phyloP scores from a whole-genome alignment of 2,888 invertebrate genomes.

The Xiphydria camelus region DNA sequence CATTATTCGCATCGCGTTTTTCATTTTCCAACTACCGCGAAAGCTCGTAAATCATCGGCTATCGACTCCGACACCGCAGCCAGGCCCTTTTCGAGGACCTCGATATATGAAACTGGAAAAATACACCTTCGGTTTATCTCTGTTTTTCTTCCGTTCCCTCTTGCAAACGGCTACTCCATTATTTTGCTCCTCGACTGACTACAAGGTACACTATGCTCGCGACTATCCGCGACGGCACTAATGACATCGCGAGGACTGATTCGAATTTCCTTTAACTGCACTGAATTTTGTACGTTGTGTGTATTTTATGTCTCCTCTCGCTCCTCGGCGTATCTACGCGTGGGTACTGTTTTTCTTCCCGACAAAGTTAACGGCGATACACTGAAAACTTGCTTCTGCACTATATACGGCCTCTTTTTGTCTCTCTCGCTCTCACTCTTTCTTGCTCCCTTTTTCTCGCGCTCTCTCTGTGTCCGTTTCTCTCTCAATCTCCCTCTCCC shows the following conservation, averaged over 20 bases:
- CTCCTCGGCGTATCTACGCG: too few species aligned
- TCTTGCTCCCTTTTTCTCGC: constrained; percentile 3
- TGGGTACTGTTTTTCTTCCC: too few species aligned
- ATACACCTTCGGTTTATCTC: constrained; percentile 8
- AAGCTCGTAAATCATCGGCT: too few species aligned
- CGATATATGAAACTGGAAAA: constrained; percentile 15
- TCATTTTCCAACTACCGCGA: too few species aligned
- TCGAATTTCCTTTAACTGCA: constrained; percentile 3
- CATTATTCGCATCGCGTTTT: too few species aligned
- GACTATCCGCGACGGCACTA: neutral
- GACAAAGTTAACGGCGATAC: too few species aligned
- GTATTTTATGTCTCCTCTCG: neutral
- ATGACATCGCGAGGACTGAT: too few species aligned
- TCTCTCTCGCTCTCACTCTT: constrained; percentile 1
- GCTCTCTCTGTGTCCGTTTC: constrained; percentile 12
- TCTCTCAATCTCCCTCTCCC: constrained; percentile 4
- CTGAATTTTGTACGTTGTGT: constrained; percentile 5
- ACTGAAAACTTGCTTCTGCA: too few species aligned
- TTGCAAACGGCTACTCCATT: neutral
- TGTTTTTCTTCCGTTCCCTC: too few species aligned
- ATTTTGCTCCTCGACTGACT: neutral
- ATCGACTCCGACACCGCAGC: too few species aligned
- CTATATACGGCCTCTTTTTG: neutral
- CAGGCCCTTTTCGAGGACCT: too few species aligned
- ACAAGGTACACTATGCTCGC: neutral